Conservation (phyloP, 2,888 invertebrate species). For the Chironomus tentans region DNA sequence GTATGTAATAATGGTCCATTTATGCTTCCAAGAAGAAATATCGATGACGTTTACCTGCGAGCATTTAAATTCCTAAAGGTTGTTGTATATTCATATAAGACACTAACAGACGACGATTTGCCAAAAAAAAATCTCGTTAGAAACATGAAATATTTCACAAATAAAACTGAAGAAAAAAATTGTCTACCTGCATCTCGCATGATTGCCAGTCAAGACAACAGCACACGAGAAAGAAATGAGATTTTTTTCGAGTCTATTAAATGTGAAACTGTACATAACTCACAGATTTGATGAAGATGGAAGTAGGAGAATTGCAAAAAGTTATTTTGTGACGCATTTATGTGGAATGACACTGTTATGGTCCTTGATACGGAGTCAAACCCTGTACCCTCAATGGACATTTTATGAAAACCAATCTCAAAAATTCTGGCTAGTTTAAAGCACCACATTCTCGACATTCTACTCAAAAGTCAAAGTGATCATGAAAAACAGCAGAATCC, state of each 20-base stretch:
- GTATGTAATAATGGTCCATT: neutral
- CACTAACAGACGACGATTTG: too few relatives aligned
- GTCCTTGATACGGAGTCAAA: too few relatives aligned
- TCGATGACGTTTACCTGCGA: constrained; percentile 14
- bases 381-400: too few relatives aligned
- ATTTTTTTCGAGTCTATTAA: neutral
- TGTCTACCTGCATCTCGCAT: constrained; percentile 16
- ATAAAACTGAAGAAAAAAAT: too few relatives aligned
- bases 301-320: too few relatives aligned
- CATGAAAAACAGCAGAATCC: too few relatives aligned
- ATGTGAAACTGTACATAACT: neutral
- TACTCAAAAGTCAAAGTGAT: too few relatives aligned
- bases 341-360: too few relatives aligned
- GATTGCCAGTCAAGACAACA: neutral
- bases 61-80: neutral
- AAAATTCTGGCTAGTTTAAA: too few relatives aligned
- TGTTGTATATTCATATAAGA: neutral
- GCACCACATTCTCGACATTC: too few relatives aligned
- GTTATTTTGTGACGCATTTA: too few relatives aligned
- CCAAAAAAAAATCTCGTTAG: constrained; percentile 2
- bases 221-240: constrained; percentile 1
- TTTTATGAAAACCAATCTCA: too few relatives aligned
- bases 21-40: constrained; percentile 13
- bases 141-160: neutral
- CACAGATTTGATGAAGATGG: neutral